Evolutionary conservation across 92 coral and sea anemone species (phyloP), one percentile per base, ranked within the genome.

Genomic region (Scolanthus callimorphus): DNA sequence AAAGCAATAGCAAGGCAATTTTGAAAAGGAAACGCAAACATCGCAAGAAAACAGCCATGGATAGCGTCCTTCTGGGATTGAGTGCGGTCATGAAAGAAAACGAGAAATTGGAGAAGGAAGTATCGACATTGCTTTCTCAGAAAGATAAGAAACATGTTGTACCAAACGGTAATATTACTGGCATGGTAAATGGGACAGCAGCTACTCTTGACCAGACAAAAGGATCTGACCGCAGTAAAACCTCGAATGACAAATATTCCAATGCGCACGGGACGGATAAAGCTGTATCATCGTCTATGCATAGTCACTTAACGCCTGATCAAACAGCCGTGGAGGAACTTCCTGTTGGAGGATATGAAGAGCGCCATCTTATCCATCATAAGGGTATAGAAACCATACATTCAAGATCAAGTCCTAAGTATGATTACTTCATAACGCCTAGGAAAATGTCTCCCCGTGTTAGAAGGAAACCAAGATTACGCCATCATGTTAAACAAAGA

Each of bases 41-140:
- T 0, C 60, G 59, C 29, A 23, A 29, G 15, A 57, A 43, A 20
- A 56, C 65, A 11, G 34, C 69, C 26, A 87, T 87, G 82, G 80
- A 78, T 2, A 47, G 60, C 8, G 41, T 87, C 27, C 50, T 78
- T n/a, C 61, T 77, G 49, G 63, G 82, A 13, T 57, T 87, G 12
- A 49, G 73, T 13, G 43, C 63, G 3, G 80, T 87, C 20, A 73
- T 79, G 58, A 45, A 64, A n/a, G 88, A 87, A 55, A 83, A 87
- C 29, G 52, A 61, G 20, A 55, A 52, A 29, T 77, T 87, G 3
- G 86, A 87, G 49, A 57, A 62, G 19, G 95, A 87, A 55, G 70
- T 87, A 13, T 69, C 59, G 31, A 21, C 27, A 4, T 56, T 78
- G 52, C 58, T 78, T 2, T n/a, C n/a, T n/a, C 79, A 71, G 20